Conservation (phyloP, 2,113 vertebrate species). For the Megalops atlanticus region DNA sequence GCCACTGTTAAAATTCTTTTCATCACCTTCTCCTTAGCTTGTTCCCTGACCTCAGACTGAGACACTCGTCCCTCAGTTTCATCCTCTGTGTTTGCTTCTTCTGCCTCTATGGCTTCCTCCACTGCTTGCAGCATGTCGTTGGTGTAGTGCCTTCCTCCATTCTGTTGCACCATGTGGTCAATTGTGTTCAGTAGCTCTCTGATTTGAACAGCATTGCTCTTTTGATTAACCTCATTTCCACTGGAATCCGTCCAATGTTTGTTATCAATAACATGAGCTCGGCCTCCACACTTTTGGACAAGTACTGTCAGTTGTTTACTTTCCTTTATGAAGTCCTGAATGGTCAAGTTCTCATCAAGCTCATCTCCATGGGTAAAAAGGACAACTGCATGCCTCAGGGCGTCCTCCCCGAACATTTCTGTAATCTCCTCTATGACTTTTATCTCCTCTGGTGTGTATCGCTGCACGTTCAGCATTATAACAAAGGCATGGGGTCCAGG, state of each 20-base stretch:
- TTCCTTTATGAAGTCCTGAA: slow-evolving; percentile 8
- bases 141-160: slow-evolving; percentile 16
- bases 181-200: slow-evolving; percentile 22
- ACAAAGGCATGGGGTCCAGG: slow-evolving; percentile 13
- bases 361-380: slow-evolving; percentile 17
- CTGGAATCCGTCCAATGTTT: neutral
- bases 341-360: slow-evolving; percentile 6
- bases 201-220: slow-evolving; percentile 1
- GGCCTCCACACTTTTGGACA: slow-evolving; percentile 32
- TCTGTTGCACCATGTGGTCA: neutral
- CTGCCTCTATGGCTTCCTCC: neutral
- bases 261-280: slow-evolving; percentile 32
- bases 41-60: neutral
- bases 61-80: neutral
- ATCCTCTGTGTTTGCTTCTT: neutral
- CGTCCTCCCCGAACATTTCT: slow-evolving; percentile 1
- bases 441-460: slow-evolving; percentile 6
- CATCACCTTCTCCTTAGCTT: no score
- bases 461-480: slow-evolving; percentile 2
- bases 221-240: slow-evolving; percentile 1
- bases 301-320: neutral
- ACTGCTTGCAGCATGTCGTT: slow-evolving; percentile 5
- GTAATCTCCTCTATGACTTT: neutral
- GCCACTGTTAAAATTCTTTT: no score
- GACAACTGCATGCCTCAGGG: slow-evolving; percentile 2